Base-by-base conservation (phyloP, 2,888 invertebrate genomes). In the Diploptera punctata region DNA sequence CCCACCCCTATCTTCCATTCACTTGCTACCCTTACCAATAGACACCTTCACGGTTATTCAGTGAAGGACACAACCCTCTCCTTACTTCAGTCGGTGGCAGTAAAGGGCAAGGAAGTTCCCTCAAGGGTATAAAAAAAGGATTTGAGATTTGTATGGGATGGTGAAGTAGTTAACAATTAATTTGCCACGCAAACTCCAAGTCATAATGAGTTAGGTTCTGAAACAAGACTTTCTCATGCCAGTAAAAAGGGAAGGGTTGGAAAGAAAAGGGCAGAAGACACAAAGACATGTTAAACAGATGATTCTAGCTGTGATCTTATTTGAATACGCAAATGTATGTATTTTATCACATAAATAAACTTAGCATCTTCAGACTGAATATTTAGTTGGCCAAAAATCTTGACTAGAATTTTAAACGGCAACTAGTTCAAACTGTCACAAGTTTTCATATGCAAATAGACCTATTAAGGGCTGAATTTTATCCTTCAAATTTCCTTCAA, bases 151-250 rank as follows among this genome's bases (percentile, higher is more conserved):
- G 2, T 4, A 10, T 24, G 43, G 21, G 44, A 21, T 43, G 49
- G 13, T 49, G 60, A 60, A 68, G 72, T 73, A 73, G 54, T 57
- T 70, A 57, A 73, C 73, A 73, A 73, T 73, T 70, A 73, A 73
- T 73, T 73, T 57, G 73, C 21, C 67, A 67, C 67, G 73, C 67
- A 65, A 54, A 65, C 60, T 67, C 21, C 61, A 16, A 60, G 43
- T 31, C 33, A 60, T 69, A 60, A 69, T 57, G 69, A 69, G 57
- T 19, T 57, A 44, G 47, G 3, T 13, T 33, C 26, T 24, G 29
- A 18, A 33, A 33, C 44, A 65, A 44, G 26, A 44, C 31, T 65
- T 44, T 18, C 43, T 65, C 43, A 62, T 10, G 19, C 38, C 3
- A 43, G 43, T 5, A 33, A 7, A 5, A 33, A 10, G 10, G 33